phyloP scores from a whole-genome alignment of 2,113 vertebrate species.

The Anhinga rufa region DNA sequence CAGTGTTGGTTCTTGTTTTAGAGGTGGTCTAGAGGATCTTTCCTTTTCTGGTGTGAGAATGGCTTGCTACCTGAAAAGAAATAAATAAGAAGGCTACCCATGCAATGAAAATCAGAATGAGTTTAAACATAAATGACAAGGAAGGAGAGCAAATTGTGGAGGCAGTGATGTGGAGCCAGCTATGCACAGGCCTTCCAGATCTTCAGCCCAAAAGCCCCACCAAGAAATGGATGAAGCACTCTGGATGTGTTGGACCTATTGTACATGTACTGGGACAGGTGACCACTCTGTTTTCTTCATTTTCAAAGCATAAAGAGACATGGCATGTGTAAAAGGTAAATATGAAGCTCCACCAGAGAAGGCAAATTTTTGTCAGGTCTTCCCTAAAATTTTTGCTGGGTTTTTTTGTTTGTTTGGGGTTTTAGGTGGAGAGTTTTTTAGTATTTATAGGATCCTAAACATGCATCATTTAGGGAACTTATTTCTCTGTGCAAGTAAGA shows the following conservation, averaged over 20 bases:
- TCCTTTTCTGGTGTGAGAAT: neutral
- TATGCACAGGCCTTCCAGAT: neutral
- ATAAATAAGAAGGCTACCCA: accelerated
- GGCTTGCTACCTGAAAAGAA: neutral
- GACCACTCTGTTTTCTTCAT: neutral
- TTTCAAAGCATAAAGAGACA: neutral
- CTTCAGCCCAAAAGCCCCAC: neutral
- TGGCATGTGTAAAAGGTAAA: neutral
- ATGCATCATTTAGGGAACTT: neutral
- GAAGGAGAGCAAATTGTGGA: neutral
- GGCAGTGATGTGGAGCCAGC: neutral
- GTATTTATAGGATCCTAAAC: neutral
- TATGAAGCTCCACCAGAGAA: neutral
- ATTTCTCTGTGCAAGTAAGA: neutral
- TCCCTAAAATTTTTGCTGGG: neutral
- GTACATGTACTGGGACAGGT: no score
- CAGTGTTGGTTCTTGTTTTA: neutral
- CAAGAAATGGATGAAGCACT: neutral
- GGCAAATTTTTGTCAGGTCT: neutral
- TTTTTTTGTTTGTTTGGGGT: neutral
- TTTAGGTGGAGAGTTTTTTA: neutral
- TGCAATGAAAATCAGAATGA: neutral
- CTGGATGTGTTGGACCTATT: neutral
- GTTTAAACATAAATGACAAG: neutral
- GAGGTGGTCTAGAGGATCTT: neutral